Percentiles rank a stretch among this genome's conserved stretches.
phyloP scores from a whole-genome alignment of 1,140 invertebrate species.

The Dendroctonus valens region DNA sequence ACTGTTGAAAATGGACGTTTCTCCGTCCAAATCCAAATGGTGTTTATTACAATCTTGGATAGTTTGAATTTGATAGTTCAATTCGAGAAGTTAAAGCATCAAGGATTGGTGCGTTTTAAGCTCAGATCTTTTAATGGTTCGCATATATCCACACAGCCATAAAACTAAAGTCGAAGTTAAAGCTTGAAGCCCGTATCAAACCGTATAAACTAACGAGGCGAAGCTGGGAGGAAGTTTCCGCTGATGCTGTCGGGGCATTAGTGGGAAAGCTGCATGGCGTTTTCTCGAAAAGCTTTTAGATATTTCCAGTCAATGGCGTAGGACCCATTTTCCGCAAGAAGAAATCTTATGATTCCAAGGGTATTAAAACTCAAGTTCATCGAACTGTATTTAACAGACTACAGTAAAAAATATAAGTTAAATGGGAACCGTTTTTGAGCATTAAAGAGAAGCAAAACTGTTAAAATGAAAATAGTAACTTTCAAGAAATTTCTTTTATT shows the following conservation, averaged over 20 bases:
- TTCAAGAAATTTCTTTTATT: too few relatives aligned
- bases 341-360: too few relatives aligned
- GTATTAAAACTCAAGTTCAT: too few relatives aligned
- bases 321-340: too few relatives aligned
- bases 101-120: slow-evolving; percentile 16
- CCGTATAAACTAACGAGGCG: slow-evolving; percentile 26
- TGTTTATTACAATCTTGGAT: too few relatives aligned
- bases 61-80: neutral
- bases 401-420: too few relatives aligned
- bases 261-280: slow-evolving; percentile 19
- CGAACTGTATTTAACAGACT: too few relatives aligned
- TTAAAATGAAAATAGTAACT: too few relatives aligned
- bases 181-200: slow-evolving; percentile 23
- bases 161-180: slow-evolving; percentile 30
- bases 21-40: too few relatives aligned
- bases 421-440: too few relatives aligned
- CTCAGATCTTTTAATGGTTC: slow-evolving; percentile 14
- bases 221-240: slow-evolving; percentile 15
- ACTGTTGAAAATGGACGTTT: too few relatives aligned
- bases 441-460: too few relatives aligned
- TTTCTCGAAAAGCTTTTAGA: slow-evolving; percentile 23
- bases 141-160: slow-evolving; percentile 21
- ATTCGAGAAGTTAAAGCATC: slow-evolving; percentile 1
- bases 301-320: neutral
- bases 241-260: slow-evolving; percentile 15